Evolutionary conservation across 1,140 invertebrate species (phyloP), one percentile per base, ranked within the genome.

Genomic region (Magallana angulata): DNA sequence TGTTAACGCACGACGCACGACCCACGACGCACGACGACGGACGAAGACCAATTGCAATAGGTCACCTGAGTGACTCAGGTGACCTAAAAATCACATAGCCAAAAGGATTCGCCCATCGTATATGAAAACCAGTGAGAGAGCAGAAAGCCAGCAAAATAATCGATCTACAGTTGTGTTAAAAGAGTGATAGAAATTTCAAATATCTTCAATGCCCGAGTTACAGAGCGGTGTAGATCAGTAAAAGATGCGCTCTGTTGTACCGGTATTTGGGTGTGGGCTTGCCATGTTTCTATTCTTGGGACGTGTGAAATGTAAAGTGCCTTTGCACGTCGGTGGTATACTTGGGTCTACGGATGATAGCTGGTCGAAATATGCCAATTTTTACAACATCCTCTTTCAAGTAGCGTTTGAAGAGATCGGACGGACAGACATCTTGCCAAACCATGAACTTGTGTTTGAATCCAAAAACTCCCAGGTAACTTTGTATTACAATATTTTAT

Each of bases 351-450:
- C 24, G 2, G 24, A 36, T 12, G 68, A 76, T 9, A 30, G 7
- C 30, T 76, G 68, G 68, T 76, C 68, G 0, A 76, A 76, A 30
- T 76, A 76, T 30, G 68, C 68, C 1, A 76, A 76, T 30, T 76
- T 76, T 76, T 76, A 76, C 36, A 76, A 76, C 24, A 76, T 76
- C 24, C 68, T 76, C 14, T 76, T 76, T 76, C 24, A 76, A 76
- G 68, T 76, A 4, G 68, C 68, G 24, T 76, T 76, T 76, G 68
- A 76, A 36, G 68, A 76, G 24, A 76, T 76, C 5, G 36, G 36
- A 1, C 24, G 36, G 68, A 76, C 68, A 76, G 68, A 76, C 24
- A 76, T 76, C 14, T 24, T 76, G 36, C 68, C 68, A 36, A 76
- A 76, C 24, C 68, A 76, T 36, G 68, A 76, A 36, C 68, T 76